A percentile compares a stretch with the other conserved stretches of the same genome.
These are phyloP conservation scores for Ricordea florida DNA, from an alignment of 92 coral and sea anemone species.

Conservation along the genomic window DNA sequence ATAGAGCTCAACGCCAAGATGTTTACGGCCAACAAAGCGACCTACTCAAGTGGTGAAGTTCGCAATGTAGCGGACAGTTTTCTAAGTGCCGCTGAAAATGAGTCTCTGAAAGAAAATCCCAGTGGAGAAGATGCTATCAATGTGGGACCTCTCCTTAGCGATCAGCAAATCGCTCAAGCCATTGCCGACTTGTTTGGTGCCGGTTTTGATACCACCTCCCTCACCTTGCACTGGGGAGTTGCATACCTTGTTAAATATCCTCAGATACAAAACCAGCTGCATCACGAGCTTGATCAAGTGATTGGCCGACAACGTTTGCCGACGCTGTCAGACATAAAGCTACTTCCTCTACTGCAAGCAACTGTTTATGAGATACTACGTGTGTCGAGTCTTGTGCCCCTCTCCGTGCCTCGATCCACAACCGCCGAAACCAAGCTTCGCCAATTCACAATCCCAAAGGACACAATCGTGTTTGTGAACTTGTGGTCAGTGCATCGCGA, in stretches of 20 bases:
- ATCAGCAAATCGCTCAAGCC: constrained; percentile 20
- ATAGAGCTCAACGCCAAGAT: constrained; percentile 18
- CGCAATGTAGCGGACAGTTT: constrained; percentile 78
- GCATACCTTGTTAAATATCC: constrained; percentile 66
- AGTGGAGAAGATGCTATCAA: neutral
- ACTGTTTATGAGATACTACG: constrained; percentile 68
- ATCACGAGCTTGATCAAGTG: constrained; percentile 67
- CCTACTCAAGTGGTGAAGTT: constrained; percentile 48
- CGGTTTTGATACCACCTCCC: constrained; percentile 64
- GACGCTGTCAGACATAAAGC: constrained; percentile 46
- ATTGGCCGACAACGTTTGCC: constrained; percentile 62
- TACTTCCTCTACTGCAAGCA: constrained; percentile 69
- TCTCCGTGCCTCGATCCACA: constrained; percentile 72
- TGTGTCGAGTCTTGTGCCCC: constrained; percentile 61
- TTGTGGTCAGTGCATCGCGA: constrained; percentile 54
- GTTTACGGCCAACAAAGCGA: constrained; percentile 54
- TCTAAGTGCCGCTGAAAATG: constrained; percentile 25
- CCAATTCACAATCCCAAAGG: constrained; percentile 73
- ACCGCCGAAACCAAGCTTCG: constrained; percentile 51
- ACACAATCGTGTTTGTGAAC: constrained; percentile 39
- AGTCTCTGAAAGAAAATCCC: constrained; percentile 5
- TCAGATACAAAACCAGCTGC: constrained; percentile 60
- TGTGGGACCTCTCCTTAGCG: constrained; percentile 27
- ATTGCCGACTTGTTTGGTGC: constrained; percentile 71
- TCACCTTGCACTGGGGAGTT: constrained; percentile 57